Evolutionary conservation across 2,888 invertebrate genomes (phyloP), one percentile per base, ranked within the genome.

Genomic region (Drosophila limbata): DNA sequence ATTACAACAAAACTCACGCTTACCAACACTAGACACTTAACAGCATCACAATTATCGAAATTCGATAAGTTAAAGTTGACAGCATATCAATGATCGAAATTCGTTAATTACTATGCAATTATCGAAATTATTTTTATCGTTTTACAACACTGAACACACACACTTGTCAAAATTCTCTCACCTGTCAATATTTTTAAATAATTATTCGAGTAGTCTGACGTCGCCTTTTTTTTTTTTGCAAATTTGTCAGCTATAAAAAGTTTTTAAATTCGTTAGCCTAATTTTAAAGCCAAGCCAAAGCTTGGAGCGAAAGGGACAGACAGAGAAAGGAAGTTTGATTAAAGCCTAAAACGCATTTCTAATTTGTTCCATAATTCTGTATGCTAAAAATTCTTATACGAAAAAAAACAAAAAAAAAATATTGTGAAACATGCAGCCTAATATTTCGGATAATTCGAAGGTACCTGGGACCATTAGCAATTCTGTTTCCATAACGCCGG

Each of bases 401-500:
- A 55, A 40, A 55, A 33, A 56, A 66, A 59, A 42, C 44, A 37
- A n/a, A 47, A 48, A 52, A 76, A 79, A 73, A 37, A 63, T 51
- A 70, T 73, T 81, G 75, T 77, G 11, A 88, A 89, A 90, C 89
- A 91, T 91, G 92, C 92, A 92, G 92, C 92, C 91, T 90, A 92
- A 91, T 90, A 81, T 92, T 91, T 92, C 90, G 92, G 92, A 92
- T 91, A 92, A 91, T 92, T 91, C 92, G 88, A 92, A 93, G 92
- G 92, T 93, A 92, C 91, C 92, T 92, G 92, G 91, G 78, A 91
- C 90, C 73, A 92, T 93, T 78, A 93, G 89, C 87, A 93, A 92
- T 91, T 93, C 93, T 74, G 93, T 93, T 80, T 93, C 93, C 61
- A 93, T 93, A 71, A 93, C 93, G 57, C 93, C 93, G 74, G 92